Conservation (phyloP, 2,888 invertebrate species). For the Eupithecia exiguata region DNA sequence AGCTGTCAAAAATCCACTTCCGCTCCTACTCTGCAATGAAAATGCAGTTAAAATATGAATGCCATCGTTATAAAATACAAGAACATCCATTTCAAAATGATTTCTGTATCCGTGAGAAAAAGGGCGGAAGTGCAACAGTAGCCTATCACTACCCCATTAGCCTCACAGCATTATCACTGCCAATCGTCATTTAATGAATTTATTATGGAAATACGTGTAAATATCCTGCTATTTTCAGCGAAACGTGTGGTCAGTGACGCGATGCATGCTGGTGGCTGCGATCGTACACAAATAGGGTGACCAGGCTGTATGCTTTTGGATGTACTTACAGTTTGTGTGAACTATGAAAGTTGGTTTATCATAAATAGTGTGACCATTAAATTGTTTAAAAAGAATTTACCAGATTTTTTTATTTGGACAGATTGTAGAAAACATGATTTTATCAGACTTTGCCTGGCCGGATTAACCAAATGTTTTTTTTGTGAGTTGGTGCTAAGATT, state of each 20-base stretch:
- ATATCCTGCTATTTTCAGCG: constrained; percentile 47
- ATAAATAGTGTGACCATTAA: background rate
- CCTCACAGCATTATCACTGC: constrained; percentile 30
- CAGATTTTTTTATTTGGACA: background rate
- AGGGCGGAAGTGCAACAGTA: constrained; percentile 2
- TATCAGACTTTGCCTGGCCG: background rate
- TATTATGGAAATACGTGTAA: constrained; percentile 49
- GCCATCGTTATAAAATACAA: background rate
- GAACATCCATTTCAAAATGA: background rate
- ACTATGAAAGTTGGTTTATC: background rate
- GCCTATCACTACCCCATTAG: background rate
- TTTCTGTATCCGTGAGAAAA: background rate
- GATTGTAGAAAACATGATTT: background rate
- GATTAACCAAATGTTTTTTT: background rate
- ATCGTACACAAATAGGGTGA: constrained; percentile 46
- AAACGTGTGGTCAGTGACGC: constrained; percentile 54
- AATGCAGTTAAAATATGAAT: background rate
- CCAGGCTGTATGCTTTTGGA: constrained; percentile 28
- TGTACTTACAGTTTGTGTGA: background rate
- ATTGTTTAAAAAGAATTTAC: background rate
- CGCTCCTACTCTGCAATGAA: background rate
- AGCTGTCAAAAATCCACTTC: background rate
- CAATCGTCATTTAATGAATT: constrained; percentile 41
- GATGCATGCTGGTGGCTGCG: constrained; percentile 54
- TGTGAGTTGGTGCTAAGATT: background rate